Evolutionary conservation across 2,888 invertebrate genomes (phyloP).

Genomic region (Hydrotaea diabolus): DNA sequence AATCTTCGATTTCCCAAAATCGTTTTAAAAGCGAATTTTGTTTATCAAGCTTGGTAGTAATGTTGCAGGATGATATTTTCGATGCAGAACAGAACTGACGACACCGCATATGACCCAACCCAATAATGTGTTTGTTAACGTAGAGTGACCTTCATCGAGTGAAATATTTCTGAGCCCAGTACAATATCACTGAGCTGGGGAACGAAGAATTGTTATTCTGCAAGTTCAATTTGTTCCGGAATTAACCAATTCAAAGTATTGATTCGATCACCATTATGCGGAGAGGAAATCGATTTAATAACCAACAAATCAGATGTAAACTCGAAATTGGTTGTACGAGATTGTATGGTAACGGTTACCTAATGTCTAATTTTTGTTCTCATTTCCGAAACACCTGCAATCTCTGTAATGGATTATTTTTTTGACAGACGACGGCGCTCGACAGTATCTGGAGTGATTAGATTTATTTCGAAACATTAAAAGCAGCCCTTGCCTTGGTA

Average conservation of each 20-base stretch:
- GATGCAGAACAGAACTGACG: not conserved
- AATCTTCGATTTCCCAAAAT: slow-evolving; percentile 38
- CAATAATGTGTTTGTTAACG: too few relatives aligned
- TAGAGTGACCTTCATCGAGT: not conserved
- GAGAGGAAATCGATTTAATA: slow-evolving; percentile 7
- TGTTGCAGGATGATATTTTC: too few relatives aligned
- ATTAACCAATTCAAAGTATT: not conserved
- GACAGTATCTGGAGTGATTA: slow-evolving; percentile 36
- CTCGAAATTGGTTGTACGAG: slow-evolving; percentile 17
- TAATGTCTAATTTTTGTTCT: slow-evolving; percentile 18
- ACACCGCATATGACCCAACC: slow-evolving; percentile 16
- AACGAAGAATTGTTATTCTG: slow-evolving; percentile 13
- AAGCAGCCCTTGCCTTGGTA: too few relatives aligned
- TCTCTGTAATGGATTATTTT: slow-evolving; percentile 1
- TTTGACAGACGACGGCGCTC: slow-evolving; percentile 8
- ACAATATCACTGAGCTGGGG: slow-evolving; percentile 24
- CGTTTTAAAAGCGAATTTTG: slow-evolving; percentile 4
- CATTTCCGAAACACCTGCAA: slow-evolving; percentile 33
- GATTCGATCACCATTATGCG: not conserved
- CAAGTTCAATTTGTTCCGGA: not conserved
- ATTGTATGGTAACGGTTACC: not conserved
- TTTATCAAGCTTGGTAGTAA: slow-evolving; percentile 15
- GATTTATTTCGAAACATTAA: slow-evolving; percentile 49
- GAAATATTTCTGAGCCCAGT: not conserved
- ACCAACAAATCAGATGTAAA: not conserved